A percentile compares a stretch with the other conserved stretches of the same genome.
phyloP scores from a whole-genome alignment of 2,888 invertebrate genomes.

The Dendrolimus houi region DNA sequence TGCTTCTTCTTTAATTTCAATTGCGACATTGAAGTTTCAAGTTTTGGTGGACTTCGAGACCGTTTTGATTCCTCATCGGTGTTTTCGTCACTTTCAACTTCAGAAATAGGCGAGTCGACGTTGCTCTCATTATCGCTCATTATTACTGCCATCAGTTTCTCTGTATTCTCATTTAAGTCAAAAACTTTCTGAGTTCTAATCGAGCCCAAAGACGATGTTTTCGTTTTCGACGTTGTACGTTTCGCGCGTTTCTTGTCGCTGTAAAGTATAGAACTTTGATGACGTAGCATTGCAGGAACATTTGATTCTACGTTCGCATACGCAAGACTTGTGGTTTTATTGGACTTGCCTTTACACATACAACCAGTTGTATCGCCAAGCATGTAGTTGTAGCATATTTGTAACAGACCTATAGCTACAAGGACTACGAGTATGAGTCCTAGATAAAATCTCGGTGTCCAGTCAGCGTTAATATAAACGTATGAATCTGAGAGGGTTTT shows the following conservation, averaged over 20 bases:
- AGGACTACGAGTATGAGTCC: slow-evolving; percentile 36
- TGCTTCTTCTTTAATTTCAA: slow-evolving; percentile 31
- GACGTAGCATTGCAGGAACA: slow-evolving; percentile 36
- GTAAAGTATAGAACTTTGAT: slow-evolving; percentile 27
- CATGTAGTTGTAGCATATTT: slow-evolving; percentile 44
- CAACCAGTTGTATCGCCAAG: slow-evolving; percentile 36
- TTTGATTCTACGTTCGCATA: slow-evolving; percentile 36
- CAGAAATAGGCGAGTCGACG: slow-evolving; percentile 12
- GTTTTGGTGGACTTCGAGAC: slow-evolving; percentile 44
- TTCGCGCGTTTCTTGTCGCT: slow-evolving; percentile 22
- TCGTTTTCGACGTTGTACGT: slow-evolving; percentile 21
- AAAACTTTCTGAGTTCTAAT: slow-evolving; percentile 45
- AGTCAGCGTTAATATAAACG: slow-evolving; percentile 39
- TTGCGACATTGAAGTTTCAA: slow-evolving; percentile 51
- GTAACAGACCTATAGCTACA: slow-evolving; percentile 39
- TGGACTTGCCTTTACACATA: slow-evolving; percentile 22
- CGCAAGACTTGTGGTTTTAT: slow-evolving; percentile 19
- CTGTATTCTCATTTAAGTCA: slow-evolving; percentile 55
- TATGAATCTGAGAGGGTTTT: slow-evolving; percentile 33
- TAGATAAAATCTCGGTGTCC: slow-evolving; percentile 45
- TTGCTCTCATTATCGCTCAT: slow-evolving; percentile 38
- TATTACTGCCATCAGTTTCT: slow-evolving; percentile 50
- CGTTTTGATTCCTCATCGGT: slow-evolving; percentile 13
- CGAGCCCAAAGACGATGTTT: slow-evolving; percentile 34
- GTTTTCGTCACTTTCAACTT: slow-evolving; percentile 7